Evolutionary conservation across 2,113 vertebrate species (phyloP), one percentile per base, ranked within the genome.

Genomic region (Hippocampus guttulatus): DNA sequence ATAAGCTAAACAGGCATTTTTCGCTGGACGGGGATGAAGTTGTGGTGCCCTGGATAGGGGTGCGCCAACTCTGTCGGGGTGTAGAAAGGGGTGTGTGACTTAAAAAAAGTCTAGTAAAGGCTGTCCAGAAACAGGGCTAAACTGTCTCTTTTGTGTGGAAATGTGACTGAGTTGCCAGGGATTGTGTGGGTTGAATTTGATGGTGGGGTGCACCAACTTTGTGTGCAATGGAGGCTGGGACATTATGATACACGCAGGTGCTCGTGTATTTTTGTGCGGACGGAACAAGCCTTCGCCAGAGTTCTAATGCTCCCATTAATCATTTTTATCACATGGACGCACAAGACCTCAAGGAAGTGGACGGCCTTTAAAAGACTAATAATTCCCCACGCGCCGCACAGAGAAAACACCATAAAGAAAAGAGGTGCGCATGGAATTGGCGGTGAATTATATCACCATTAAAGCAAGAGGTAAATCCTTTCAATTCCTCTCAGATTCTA

Each of bases 341-440:
- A 87, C 79, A 71, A 74, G 25, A 38, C 71, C 67, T 73, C 64
- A 68, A 54, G 71, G 78, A 57, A 74, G 60, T 47, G 68, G 74
- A 75, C 68, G 30, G 65, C 71, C 84, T 85, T 85, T 72, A 82
- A 87, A 87, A 77, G 77, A 33, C 77, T 71, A 78, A 75, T 88
- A 86, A 83, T 72, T 15, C 78, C 57, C 47, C 21, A 60, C n/a
- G 27, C n/a, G 49, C 20, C 45, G 51, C 3, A 6, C 51, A 70
- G 67, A 74, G 49, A 80, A 82, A 75, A 82, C 49, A 78, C 55
- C 64, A 75, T 86, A 83, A 87, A 87, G 30, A 9, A 38, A 20
- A 73, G 15, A 7, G 63, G 55, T 47, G 75, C 64, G 82, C 73
- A 70, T 79, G 74, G 73, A 63, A 81, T 70, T 30, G 5, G 41